phyloP scores from a whole-genome alignment of 2,888 invertebrate genomes.

The Mesoligia furuncula region DNA sequence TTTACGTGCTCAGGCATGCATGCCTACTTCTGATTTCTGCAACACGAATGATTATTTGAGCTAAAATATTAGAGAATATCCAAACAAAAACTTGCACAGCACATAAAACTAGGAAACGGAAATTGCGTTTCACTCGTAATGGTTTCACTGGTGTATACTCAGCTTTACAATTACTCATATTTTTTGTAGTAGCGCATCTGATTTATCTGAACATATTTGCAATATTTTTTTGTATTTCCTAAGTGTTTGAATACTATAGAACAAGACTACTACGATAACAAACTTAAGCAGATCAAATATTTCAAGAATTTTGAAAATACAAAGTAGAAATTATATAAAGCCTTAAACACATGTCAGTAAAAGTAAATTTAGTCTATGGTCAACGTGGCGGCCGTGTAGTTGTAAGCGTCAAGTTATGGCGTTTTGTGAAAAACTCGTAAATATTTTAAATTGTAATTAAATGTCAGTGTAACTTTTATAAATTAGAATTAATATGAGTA shows the following conservation, averaged over 20 bases:
- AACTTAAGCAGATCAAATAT: not conserved
- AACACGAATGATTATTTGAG: not conserved
- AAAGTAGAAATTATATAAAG: constrained; percentile 57
- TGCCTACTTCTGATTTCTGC: not conserved
- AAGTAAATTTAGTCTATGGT: constrained; percentile 80
- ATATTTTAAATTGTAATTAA: constrained; percentile 78
- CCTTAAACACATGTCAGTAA: constrained; percentile 65
- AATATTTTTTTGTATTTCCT: not conserved
- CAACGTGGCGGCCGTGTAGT: constrained; percentile 84
- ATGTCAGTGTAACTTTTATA: constrained; percentile 79
- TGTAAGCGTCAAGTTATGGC: constrained; percentile 86
- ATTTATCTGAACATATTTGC: constrained; percentile 8
- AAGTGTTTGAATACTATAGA: too few relatives aligned
- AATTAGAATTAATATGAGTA: constrained; percentile 87
- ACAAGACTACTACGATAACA: not conserved
- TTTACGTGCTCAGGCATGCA: not conserved
- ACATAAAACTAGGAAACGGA: constrained; percentile 79
- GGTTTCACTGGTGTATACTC: constrained; percentile 46
- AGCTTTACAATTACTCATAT: constrained; percentile 49
- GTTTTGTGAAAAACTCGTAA: constrained; percentile 83
- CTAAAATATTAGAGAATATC: constrained; percentile 23
- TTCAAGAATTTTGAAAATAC: not conserved
- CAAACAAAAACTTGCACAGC: constrained; percentile 69
- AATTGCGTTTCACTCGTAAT: constrained; percentile 64
- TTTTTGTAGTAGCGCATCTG: constrained; percentile 30